Conservation (phyloP, 2,797 vertebrate genomes). For the Salarias fasciatus region DNA sequence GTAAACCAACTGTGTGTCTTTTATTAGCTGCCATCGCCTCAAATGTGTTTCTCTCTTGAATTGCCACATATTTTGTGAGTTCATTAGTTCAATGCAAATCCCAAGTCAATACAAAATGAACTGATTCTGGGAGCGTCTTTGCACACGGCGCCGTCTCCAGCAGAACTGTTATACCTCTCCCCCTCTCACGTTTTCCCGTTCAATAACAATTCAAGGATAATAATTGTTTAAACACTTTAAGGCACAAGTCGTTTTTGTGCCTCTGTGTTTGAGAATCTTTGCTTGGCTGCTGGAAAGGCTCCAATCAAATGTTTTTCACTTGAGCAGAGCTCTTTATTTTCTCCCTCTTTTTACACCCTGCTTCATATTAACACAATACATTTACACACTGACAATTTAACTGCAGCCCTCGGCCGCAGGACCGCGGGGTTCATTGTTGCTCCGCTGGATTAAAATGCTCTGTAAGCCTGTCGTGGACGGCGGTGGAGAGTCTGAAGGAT, state of each 20-base stretch:
- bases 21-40: too few relatives aligned
- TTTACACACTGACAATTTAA: slow-evolving; percentile 23
- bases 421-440: slow-evolving; percentile 29
- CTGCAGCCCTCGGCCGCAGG: slow-evolving; percentile 16
- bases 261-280: slow-evolving; percentile 3
- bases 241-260: not conserved
- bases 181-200: too few relatives aligned
- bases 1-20: too few relatives aligned
- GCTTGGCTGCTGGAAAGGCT: slow-evolving; percentile 1
- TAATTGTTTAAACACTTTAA: not conserved
- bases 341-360: slow-evolving; percentile 2
- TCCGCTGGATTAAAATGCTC: slow-evolving; percentile 35
- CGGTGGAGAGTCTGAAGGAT: slow-evolving; percentile 38
- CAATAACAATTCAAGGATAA: not conserved
- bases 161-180: not conserved
- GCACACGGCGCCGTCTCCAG: too few relatives aligned
- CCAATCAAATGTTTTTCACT: slow-evolving; percentile 2
- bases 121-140: too few relatives aligned
- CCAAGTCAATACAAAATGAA: too few relatives aligned
- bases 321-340: not conserved
- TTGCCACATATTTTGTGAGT: not conserved
- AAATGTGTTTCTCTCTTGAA: not conserved
- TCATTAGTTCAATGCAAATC: not conserved
- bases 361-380: slow-evolving; percentile 2
- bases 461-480: slow-evolving; percentile 17